A percentile compares a stretch with the other conserved stretches of the same genome.
These are phyloP conservation scores for Alviniconcha strummeri DNA, from an alignment of 2,888 invertebrate genomes.

Conservation along the genomic window DNA sequence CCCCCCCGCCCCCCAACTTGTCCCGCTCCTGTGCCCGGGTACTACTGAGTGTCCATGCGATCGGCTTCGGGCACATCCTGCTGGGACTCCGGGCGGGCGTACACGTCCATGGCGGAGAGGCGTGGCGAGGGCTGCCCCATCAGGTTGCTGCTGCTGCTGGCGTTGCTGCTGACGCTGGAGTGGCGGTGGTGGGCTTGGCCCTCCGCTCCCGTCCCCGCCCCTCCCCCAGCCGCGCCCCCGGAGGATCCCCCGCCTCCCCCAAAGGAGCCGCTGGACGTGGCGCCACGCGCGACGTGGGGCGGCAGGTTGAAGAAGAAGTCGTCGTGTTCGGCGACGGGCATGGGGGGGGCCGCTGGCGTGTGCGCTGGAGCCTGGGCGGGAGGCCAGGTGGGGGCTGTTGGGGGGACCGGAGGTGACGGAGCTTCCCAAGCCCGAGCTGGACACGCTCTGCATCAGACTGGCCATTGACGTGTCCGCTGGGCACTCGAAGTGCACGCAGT, in stretches of 20 bases:
- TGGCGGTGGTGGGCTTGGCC: slow-evolving; percentile 34
- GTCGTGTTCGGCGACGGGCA: not conserved
- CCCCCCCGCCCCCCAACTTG: no score
- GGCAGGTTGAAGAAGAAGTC: slow-evolving; percentile 4
- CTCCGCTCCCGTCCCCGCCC: slow-evolving; percentile 16
- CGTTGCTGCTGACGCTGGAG: slow-evolving; percentile 35
- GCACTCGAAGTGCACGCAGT: slow-evolving; percentile 98
- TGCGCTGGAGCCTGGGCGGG: not conserved
- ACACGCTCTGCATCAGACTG: slow-evolving; percentile 35
- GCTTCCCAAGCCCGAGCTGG: slow-evolving; percentile 20
- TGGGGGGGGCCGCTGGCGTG: slow-evolving; percentile 4
- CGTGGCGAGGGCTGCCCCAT: slow-evolving; percentile 33
- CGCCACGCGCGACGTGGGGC: not conserved
- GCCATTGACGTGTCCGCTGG: slow-evolving; percentile 76
- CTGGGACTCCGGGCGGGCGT: slow-evolving; percentile 43
- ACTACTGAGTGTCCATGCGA: slow-evolving; percentile 39
- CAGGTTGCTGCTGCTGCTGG: slow-evolving; percentile 35
- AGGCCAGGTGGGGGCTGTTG: slow-evolving; percentile 36
- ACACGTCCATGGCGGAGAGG: slow-evolving; percentile 37
- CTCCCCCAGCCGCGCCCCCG: slow-evolving; percentile 7
- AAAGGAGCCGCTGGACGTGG: not conserved
- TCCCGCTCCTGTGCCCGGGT: not conserved
- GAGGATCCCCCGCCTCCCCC: not conserved
- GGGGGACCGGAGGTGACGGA: slow-evolving; percentile 39
- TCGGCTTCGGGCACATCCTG: slow-evolving; percentile 50